phyloP scores from a whole-genome alignment of 2,797 vertebrate species.

The Octomys mimax region DNA sequence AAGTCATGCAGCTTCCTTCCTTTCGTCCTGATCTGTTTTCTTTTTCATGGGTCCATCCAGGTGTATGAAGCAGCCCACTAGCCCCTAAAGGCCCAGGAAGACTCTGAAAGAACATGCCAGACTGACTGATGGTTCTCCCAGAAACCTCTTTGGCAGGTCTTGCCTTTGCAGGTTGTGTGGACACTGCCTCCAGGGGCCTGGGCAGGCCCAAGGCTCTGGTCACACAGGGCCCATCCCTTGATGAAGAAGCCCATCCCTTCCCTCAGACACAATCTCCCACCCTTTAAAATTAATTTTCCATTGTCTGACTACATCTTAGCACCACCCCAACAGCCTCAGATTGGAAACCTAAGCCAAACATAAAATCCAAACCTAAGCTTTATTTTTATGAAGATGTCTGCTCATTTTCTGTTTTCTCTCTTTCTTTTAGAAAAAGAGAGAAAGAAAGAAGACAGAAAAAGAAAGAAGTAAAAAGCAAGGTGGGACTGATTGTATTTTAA shows the following conservation, averaged over 20 bases:
- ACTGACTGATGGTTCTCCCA: background rate
- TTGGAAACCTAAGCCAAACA: slow-evolving; percentile 25
- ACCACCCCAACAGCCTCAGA: background rate
- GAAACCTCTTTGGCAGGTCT: background rate
- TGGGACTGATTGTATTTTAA: slow-evolving; percentile 66
- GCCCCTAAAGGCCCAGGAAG: slow-evolving; percentile 21
- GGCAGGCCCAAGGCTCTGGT: background rate
- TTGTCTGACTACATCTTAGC: slow-evolving; percentile 28
- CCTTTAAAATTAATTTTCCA: slow-evolving; percentile 29
- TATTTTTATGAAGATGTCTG: slow-evolving; percentile 66
- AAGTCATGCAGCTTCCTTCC: background rate
- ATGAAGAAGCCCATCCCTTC: background rate
- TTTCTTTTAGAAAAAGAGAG: background rate
- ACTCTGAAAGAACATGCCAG: slow-evolving; percentile 49
- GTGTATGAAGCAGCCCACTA: background rate
- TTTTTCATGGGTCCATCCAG: background rate
- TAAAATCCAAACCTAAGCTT: slow-evolving; percentile 34
- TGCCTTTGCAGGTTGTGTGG: background rate
- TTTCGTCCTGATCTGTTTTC: background rate
- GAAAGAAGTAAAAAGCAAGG: slow-evolving; percentile 42
- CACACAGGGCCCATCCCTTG: background rate
- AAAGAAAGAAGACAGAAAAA: background rate
- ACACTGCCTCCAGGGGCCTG: slow-evolving; percentile 32
- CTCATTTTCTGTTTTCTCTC: slow-evolving; percentile 57
- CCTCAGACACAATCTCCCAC: background rate